A percentile compares a stretch with the other conserved stretches of the same genome.
phyloP scores from a whole-genome alignment of 2,797 vertebrate genomes.

The Labroides dimidiatus region DNA sequence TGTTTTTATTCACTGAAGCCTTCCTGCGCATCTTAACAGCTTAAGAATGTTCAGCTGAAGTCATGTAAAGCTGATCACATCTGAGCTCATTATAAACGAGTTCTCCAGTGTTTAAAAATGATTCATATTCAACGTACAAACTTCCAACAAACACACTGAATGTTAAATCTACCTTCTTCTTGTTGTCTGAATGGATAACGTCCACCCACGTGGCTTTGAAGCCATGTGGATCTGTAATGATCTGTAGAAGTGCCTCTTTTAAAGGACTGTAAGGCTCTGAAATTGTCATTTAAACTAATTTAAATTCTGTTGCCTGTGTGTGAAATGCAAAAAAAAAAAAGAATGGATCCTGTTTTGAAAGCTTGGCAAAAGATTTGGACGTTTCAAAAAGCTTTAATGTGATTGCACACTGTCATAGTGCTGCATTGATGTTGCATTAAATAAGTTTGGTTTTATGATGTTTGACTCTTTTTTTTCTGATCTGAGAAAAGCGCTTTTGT shows the following conservation, averaged over 20 bases:
- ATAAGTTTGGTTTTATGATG: conserved; percentile 20
- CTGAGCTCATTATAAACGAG: neutral
- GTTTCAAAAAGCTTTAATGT: conserved; percentile 27
- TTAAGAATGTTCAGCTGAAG: neutral
- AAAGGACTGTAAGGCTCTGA: conserved; percentile 14
- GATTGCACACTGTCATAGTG: neutral
- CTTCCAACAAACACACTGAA: neutral
- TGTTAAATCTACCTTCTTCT: conserved; percentile 11
- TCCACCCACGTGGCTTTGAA: conserved; percentile 1
- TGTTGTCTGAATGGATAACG: neutral
- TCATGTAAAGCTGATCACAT: neutral
- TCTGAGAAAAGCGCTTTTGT: neutral
- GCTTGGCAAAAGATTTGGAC: neutral
- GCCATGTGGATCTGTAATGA: neutral
- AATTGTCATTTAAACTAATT: neutral
- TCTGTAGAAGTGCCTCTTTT: conserved; percentile 45
- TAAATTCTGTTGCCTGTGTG: neutral
- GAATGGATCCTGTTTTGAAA: conserved; percentile 15
- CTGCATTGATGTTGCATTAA: conserved; percentile 19
- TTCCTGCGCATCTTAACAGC: conserved; percentile 7
- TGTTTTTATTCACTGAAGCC: neutral
- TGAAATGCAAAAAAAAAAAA: neutral
- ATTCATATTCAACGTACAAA: neutral
- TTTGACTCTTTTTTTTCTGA: conserved; percentile 3
- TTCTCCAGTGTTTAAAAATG: neutral